Base-by-base conservation (phyloP, 2,113 vertebrate species). In the Pavo muticus region DNA sequence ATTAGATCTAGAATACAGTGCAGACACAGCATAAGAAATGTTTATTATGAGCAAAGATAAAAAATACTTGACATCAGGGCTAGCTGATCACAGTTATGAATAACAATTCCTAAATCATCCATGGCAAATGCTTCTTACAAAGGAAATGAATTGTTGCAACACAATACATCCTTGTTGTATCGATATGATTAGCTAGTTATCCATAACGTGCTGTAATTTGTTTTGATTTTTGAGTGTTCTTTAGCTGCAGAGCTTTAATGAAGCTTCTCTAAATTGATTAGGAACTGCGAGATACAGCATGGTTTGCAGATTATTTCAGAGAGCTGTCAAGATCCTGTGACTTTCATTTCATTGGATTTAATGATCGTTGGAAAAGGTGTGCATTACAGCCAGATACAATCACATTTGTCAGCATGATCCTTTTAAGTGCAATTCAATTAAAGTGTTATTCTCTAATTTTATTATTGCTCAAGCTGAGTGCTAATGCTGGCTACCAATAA, bases 401-500 rank as follows among this genome's bases (percentile, higher is more conserved):
- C 98, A 91, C 98, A 99, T 99, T 99, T 99, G 98, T 99, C 98
- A 98, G 98, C 98, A 95, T 98, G 98, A 99, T 99, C 99, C 99
- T 98, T 99, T 99, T 99, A 99, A 99, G 98, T 98, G 98, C 99
- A 99, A 99, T 99, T 99, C 99, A 99, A 99, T 99, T 99, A 99
- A 98, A 98, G 96, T 96, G 97, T 98, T 98, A 99, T 98, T 99
- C 98, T 98, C 98, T 99, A 98, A 99, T 99, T 99, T 98, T 98
- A 99, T 99, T 99, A 99, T 96, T 98, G 97, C 96, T 84, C 47
- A 84, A 98, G 97, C 96, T 97, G 96, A 97, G 95, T 97, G 98
- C 98, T 98, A 98, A 98, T 97, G 98, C 98, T 97, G 97, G 92
- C 97, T 97, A 98, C 98, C 97, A 96, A 97, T 98, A 98, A 97